These are phyloP conservation scores for Coryphaenoides rupestris DNA, from an alignment of 2,113 vertebrate species.

Conservation along the genomic window DNA sequence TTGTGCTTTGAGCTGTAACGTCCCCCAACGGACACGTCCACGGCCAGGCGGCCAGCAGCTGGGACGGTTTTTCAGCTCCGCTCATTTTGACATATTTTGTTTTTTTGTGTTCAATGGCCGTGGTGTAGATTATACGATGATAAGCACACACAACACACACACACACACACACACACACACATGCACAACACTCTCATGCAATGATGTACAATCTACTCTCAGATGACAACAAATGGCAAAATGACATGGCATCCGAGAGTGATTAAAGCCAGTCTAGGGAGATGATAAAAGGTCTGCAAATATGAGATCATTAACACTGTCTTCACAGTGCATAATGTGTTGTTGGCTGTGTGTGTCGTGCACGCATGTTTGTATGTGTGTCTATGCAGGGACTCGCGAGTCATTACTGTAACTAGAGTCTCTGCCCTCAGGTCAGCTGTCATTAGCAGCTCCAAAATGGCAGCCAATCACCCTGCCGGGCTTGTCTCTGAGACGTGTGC, in stretches of 20 bases:
- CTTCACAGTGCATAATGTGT: neutral
- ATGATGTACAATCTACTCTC: neutral
- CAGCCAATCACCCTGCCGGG: constrained; percentile 32
- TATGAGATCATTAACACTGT: constrained; percentile 59
- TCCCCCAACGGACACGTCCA: constrained; percentile 19
- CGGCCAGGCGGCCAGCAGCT: constrained; percentile 47
- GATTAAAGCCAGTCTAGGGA: constrained; percentile 52
- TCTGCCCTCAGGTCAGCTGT: constrained; percentile 55
- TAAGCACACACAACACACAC: constrained; percentile 26
- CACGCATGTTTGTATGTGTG: constrained; percentile 14
- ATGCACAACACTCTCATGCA: neutral
- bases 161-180: constrained; percentile 15
- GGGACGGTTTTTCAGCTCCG: constrained; percentile 22
- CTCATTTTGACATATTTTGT: constrained; percentile 4
- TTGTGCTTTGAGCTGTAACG: constrained; percentile 31
- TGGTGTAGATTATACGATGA: neutral
- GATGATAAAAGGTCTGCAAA: constrained; percentile 42
- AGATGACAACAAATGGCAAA: constrained; percentile 32
- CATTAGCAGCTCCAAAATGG: constrained; percentile 45
- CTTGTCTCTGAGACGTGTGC: constrained; percentile 15
- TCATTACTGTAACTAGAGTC: constrained; percentile 61
- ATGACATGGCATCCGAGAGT: constrained; percentile 19
- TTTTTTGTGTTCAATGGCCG: constrained; percentile 31
- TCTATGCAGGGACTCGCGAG: constrained; percentile 44
- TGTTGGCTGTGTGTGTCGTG: constrained; percentile 1